These are phyloP conservation scores for Trypoxylon attenuatum DNA, from an alignment of 2,888 invertebrate species.

Conservation along the genomic window DNA sequence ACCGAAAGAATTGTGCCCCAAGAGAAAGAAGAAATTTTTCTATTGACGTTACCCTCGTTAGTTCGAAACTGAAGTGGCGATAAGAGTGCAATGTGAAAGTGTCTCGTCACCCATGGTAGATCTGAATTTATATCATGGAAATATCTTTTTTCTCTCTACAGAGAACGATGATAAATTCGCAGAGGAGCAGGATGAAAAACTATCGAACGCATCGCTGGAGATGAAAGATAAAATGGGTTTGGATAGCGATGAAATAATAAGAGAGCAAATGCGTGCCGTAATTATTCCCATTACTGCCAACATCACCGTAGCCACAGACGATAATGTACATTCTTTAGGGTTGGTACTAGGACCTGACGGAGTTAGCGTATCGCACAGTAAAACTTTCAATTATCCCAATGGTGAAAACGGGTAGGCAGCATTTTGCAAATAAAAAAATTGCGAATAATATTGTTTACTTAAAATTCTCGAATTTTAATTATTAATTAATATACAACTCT, in stretches of 20 bases:
- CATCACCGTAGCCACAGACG: slow-evolving; percentile 63
- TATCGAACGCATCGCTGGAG: slow-evolving; percentile 62
- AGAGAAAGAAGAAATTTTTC: too few relatives aligned
- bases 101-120: background rate
- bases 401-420: slow-evolving; percentile 15
- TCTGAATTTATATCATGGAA: too few relatives aligned
- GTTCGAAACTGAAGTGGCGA: too few relatives aligned
- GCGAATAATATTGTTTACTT: background rate
- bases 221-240: slow-evolving; percentile 48
- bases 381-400: slow-evolving; percentile 56
- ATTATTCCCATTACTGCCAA: slow-evolving; percentile 67
- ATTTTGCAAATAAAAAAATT: background rate
- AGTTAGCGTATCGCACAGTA: slow-evolving; percentile 66
- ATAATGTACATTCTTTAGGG: slow-evolving; percentile 66
- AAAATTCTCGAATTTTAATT: too few relatives aligned
- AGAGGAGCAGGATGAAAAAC: slow-evolving; percentile 54
- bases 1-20: too few relatives aligned
- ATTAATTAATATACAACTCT: too few relatives aligned
- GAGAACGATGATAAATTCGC: slow-evolving; percentile 54
- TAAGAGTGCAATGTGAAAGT: background rate
- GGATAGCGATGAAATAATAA: slow-evolving; percentile 31
- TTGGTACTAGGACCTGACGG: slow-evolving; percentile 62
- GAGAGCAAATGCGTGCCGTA: slow-evolving; percentile 55
- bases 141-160: slow-evolving; percentile 31
- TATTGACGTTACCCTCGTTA: too few relatives aligned